phyloP scores from a whole-genome alignment of 2,888 invertebrate species.

The Drosophila meridionalis region DNA sequence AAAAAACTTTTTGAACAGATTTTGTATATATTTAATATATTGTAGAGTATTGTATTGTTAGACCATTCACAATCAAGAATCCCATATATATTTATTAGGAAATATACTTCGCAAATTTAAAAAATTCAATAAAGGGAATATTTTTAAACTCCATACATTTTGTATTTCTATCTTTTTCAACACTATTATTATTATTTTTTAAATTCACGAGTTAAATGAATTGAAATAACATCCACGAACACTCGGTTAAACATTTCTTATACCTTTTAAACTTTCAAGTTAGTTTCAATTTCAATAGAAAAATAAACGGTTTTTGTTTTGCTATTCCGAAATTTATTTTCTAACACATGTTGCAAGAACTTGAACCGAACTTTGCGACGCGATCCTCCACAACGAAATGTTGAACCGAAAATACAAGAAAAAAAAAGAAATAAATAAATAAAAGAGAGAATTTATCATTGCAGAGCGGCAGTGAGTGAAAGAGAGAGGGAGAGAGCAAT shows the following conservation, averaged over 20 bases:
- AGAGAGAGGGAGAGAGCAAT: slow-evolving; percentile 17
- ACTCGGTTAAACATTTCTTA: background rate
- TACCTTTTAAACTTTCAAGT: background rate
- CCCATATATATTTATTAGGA: too few species aligned
- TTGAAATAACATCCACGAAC: background rate
- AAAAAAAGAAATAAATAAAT: slow-evolving; percentile 9
- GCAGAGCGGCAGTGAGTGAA: background rate
- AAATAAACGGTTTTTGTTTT: background rate
- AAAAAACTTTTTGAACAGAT: too few species aligned
- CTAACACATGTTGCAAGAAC: slow-evolving; percentile 39
- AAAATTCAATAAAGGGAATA: too few species aligned
- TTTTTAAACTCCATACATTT: background rate
- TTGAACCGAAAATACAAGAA: slow-evolving; percentile 24
- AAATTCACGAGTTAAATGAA: background rate
- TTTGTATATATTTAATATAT: too few species aligned
- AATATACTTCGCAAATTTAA: too few species aligned
- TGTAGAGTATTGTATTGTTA: too few species aligned
- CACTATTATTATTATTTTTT: background rate
- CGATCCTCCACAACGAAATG: slow-evolving; percentile 51
- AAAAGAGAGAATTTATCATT: slow-evolving; percentile 40
- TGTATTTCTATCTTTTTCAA: background rate
- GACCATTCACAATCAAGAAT: too few species aligned
- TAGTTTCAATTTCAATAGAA: slow-evolving; percentile 1
- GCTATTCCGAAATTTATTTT: background rate
- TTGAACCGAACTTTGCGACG: slow-evolving; percentile 48